Evolutionary conservation across 2,888 invertebrate genomes (phyloP).

Genomic region (Protodeltote pygarga): DNA sequence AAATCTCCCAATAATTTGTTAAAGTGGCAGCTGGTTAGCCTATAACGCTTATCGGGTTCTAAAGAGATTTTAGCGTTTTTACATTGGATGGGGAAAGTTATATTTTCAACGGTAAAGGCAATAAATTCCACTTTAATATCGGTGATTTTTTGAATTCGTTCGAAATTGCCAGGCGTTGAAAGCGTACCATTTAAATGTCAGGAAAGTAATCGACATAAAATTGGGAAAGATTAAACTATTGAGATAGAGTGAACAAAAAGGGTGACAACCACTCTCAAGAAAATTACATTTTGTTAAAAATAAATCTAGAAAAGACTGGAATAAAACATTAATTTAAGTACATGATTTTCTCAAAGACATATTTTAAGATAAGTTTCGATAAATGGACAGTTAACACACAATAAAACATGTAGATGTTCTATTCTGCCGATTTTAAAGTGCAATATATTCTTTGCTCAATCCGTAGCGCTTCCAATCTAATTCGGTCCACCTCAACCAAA

Average conservation of each 20-base stretch:
- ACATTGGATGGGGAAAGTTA: conserved; percentile 52
- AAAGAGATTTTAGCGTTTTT: conserved; percentile 70
- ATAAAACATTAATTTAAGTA: background rate
- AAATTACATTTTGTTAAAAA: conserved; percentile 37
- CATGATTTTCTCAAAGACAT: background rate
- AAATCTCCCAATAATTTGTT: conserved; percentile 85
- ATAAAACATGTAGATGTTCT: too few species aligned
- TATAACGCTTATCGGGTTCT: conserved; percentile 82
- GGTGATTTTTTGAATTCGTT: conserved; percentile 28
- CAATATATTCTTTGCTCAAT: too few species aligned
- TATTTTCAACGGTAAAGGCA: conserved; percentile 45
- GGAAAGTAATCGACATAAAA: conserved; percentile 39
- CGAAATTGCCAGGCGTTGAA: conserved; percentile 39
- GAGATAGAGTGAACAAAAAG: conserved; percentile 37
- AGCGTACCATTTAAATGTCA: conserved; percentile 40
- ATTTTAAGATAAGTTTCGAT: background rate
- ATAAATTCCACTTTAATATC: conserved; percentile 45
- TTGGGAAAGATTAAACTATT: conserved; percentile 48
- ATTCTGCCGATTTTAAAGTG: too few species aligned
- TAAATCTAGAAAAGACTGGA: conserved; percentile 18
- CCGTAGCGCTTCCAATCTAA: too few species aligned
- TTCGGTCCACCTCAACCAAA: too few species aligned
- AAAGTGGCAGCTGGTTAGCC: conserved; percentile 85
- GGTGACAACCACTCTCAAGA: conserved; percentile 30
- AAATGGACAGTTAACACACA: too few species aligned